Percentiles rank a stretch among this genome's conserved stretches.
Evolutionary conservation across 2,797 vertebrate species (phyloP).

Genomic region (Pelochelys cantorii): DNA sequence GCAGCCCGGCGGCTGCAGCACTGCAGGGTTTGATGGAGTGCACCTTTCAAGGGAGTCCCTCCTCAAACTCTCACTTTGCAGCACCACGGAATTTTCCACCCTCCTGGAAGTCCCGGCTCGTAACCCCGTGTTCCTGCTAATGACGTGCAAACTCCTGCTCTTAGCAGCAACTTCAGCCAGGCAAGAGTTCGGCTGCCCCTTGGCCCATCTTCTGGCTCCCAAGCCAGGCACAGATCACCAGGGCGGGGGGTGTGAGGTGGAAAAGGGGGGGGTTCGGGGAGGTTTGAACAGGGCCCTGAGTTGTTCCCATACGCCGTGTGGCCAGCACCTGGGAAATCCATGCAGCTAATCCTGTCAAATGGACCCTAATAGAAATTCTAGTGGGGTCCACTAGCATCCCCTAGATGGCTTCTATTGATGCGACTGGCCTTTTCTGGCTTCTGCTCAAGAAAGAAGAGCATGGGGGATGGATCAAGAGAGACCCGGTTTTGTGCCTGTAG

Average conservation of each 20-base stretch:
- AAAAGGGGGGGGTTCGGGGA: neutral
- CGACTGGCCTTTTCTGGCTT: neutral
- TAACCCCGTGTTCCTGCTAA: neutral
- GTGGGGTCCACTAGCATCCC: neutral
- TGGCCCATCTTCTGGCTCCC: neutral
- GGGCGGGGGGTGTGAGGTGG: neutral
- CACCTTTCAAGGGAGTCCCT: neutral
- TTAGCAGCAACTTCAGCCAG: neutral
- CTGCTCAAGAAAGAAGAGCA: neutral
- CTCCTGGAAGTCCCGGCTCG: neutral
- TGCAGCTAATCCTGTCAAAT: neutral
- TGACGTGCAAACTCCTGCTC: neutral
- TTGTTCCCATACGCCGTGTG: neutral
- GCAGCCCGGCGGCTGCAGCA: neutral
- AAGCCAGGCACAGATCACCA: neutral
- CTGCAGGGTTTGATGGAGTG: neutral
- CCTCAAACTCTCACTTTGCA: neutral
- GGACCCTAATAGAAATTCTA: neutral
- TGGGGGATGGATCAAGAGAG: too few relatives aligned
- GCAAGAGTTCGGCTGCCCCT: neutral
- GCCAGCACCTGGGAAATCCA: neutral
- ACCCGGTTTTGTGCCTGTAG: neutral
- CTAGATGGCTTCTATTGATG: neutral
- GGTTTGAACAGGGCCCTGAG: neutral
- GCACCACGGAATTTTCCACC: neutral